A percentile compares a stretch with the other conserved stretches of the same genome.
phyloP scores from a whole-genome alignment of 2,113 vertebrate genomes.

The Sula dactylatra region DNA sequence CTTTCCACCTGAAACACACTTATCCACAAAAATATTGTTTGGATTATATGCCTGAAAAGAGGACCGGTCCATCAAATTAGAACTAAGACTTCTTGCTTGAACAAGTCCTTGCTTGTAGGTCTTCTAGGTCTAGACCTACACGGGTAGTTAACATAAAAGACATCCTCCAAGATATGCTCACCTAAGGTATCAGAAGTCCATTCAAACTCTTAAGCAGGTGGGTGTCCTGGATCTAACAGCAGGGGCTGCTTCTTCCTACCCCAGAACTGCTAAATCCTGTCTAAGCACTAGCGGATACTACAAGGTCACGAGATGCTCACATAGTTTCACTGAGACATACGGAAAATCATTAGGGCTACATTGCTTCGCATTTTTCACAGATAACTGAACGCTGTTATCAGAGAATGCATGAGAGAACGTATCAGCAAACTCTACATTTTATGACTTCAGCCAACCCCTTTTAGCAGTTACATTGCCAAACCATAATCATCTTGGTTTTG shows the following conservation, averaged over 20 bases:
- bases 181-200: background rate
- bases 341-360: background rate
- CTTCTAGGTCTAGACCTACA: no score
- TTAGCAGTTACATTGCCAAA: background rate
- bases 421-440: background rate
- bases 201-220: background rate
- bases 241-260: background rate
- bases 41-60: background rate
- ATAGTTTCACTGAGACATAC: background rate
- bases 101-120: no score
- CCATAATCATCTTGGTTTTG: background rate
- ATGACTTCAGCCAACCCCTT: background rate
- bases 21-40: background rate
- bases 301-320: background rate
- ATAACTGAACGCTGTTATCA: background rate
- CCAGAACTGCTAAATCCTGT: background rate
- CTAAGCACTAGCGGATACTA: background rate
- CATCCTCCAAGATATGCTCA: background rate
- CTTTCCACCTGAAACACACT: background rate
- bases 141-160: background rate
- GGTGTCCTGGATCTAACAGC: background rate
- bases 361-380: background rate
- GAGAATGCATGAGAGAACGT: background rate
- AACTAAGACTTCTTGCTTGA: background rate
- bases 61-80: background rate